Conservation (phyloP, 2,888 invertebrate genomes). For the Hypolimnas misippus region DNA sequence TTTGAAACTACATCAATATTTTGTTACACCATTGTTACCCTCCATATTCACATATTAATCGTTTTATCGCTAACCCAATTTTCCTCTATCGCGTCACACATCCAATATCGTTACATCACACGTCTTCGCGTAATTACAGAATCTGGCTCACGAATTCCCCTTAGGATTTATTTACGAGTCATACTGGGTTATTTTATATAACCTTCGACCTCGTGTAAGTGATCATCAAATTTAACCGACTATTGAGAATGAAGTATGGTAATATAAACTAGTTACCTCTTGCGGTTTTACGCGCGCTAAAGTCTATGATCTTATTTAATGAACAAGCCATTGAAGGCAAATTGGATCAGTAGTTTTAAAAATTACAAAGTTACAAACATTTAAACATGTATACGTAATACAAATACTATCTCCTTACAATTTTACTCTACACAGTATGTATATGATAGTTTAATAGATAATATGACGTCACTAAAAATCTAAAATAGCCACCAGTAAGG, state of each 20-base stretch:
- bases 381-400: too few relatives aligned
- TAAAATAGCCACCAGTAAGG: too few relatives aligned
- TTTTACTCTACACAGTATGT: too few relatives aligned
- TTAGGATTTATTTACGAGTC: slow-evolving; percentile 9
- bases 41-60: slow-evolving; percentile 20
- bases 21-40: neutral
- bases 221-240: neutral
- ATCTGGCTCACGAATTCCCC: slow-evolving; percentile 12
- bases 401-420: too few relatives aligned
- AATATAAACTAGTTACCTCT: too few relatives aligned
- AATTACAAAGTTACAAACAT: too few relatives aligned
- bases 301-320: neutral
- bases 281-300: neutral
- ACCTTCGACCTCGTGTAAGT: neutral
- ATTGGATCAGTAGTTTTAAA: too few relatives aligned
- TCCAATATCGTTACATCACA: slow-evolving; percentile 31
- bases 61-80: slow-evolving; percentile 35
- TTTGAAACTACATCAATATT: too few relatives aligned
- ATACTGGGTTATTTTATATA: neutral
- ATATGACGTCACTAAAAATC: too few relatives aligned
- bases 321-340: too few relatives aligned
- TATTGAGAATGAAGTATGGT: neutral
- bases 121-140: slow-evolving; percentile 23
- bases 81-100: slow-evolving; percentile 31
- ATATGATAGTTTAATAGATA: too few relatives aligned